Conservation (phyloP, 1,140 invertebrate genomes). For the Reticulitermes speratus region DNA sequence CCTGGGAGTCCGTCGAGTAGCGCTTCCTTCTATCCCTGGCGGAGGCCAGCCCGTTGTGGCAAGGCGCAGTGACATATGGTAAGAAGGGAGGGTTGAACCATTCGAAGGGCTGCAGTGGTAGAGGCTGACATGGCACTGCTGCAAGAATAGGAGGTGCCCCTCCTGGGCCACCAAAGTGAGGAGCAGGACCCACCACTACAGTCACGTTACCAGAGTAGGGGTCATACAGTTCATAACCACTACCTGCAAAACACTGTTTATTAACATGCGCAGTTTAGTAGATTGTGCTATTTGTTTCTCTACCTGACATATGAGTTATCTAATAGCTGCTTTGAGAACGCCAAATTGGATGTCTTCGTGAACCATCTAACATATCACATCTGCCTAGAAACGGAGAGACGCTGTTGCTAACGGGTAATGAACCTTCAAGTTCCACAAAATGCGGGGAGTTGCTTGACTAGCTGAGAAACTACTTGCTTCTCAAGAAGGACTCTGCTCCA, state of each 20-base stretch:
- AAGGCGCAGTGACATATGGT: slow-evolving; percentile 29
- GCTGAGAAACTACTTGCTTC: too few species aligned
- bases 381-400: too few species aligned
- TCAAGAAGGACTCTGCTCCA: too few species aligned
- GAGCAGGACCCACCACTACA: slow-evolving; percentile 31
- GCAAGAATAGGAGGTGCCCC: slow-evolving; percentile 44
- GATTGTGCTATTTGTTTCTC: neutral
- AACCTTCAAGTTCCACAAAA: too few species aligned
- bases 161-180: slow-evolving; percentile 24
- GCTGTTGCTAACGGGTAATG: too few species aligned
- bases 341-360: too few species aligned
- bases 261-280: neutral
- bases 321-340: too few species aligned
- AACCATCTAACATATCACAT: too few species aligned
- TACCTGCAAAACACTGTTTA: neutral
- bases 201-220: slow-evolving; percentile 33
- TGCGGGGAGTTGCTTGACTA: too few species aligned
- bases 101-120: slow-evolving; percentile 51
- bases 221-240: slow-evolving; percentile 33
- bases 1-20: slow-evolving; percentile 43
- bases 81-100: slow-evolving; percentile 51
- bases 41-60: slow-evolving; percentile 31
- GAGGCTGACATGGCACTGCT: slow-evolving; percentile 48
- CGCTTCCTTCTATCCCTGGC: slow-evolving; percentile 38
- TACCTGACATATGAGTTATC: too few species aligned